Conservation (phyloP, 2,888 invertebrate species). For the Euzetes globulus region DNA sequence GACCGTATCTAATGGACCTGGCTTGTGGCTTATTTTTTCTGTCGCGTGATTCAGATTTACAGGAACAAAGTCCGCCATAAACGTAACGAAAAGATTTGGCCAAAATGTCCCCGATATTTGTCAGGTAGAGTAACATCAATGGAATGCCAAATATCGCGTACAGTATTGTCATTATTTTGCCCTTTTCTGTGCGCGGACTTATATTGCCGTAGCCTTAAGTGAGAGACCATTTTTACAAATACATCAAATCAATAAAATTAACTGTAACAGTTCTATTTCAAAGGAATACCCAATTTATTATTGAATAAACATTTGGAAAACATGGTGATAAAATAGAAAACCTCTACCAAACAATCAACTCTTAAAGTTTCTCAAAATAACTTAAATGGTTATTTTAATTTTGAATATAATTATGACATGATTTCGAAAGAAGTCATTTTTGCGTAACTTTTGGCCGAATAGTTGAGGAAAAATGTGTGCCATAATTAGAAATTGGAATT, state of each 20-base stretch:
- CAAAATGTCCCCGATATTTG: slow-evolving; percentile 75
- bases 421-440: too few relatives aligned
- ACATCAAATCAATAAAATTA: too few relatives aligned
- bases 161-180: slow-evolving; percentile 47
- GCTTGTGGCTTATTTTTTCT: slow-evolving; percentile 1
- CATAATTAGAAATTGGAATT: background rate
- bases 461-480: background rate
- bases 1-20: background rate
- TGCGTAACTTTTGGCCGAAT: too few relatives aligned
- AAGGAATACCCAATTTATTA: too few relatives aligned
- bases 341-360: too few relatives aligned
- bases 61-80: slow-evolving; percentile 40
- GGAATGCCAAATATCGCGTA: slow-evolving; percentile 82
- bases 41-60: slow-evolving; percentile 24
- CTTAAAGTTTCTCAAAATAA: too few relatives aligned
- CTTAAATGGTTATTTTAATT: too few relatives aligned
- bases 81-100: slow-evolving; percentile 42
- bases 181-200: slow-evolving; percentile 41
- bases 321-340: too few relatives aligned
- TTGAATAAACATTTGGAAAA: too few relatives aligned
- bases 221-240: too few relatives aligned
- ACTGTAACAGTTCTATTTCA: too few relatives aligned
- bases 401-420: too few relatives aligned
- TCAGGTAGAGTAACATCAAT: slow-evolving; percentile 73
- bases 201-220: slow-evolving; percentile 43